phyloP scores from a whole-genome alignment of 1,140 invertebrate genomes.

The Dysdera silvatica region DNA sequence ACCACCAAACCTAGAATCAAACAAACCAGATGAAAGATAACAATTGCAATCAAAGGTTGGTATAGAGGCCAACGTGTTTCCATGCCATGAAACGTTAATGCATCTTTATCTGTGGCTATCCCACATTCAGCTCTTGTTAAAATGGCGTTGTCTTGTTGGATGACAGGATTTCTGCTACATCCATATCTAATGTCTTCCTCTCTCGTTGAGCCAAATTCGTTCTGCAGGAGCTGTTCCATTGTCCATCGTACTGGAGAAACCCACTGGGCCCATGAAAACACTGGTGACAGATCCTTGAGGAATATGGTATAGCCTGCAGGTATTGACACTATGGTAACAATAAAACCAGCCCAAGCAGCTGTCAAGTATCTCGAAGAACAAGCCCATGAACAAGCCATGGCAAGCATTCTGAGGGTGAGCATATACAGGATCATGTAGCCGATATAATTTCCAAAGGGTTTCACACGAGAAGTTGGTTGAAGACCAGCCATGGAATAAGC shows the following conservation, averaged over 20 bases:
- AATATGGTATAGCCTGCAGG: slow-evolving; percentile 65
- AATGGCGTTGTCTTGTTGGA: slow-evolving; percentile 36
- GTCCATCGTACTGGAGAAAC: slow-evolving; percentile 68
- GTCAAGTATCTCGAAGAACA: slow-evolving; percentile 47
- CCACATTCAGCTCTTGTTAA: slow-evolving; percentile 39
- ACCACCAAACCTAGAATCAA: slow-evolving; percentile 14
- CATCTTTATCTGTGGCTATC: slow-evolving; percentile 32
- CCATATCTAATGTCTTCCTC: slow-evolving; percentile 14
- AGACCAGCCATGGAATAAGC: slow-evolving; percentile 82
- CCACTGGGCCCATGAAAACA: slow-evolving; percentile 57
- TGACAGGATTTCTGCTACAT: slow-evolving; percentile 30
- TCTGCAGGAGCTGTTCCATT: slow-evolving; percentile 51
- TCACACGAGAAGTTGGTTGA: slow-evolving; percentile 50
- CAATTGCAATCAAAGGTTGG: slow-evolving; percentile 28
- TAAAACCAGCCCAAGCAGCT: slow-evolving; percentile 52
- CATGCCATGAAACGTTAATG: slow-evolving; percentile 30
- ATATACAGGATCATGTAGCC: slow-evolving; percentile 71
- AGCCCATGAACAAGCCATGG: slow-evolving; percentile 57
- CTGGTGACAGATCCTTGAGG: slow-evolving; percentile 57
- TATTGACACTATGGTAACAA: slow-evolving; percentile 56
- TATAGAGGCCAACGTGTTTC: slow-evolving; percentile 15
- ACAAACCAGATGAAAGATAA: slow-evolving; percentile 27
- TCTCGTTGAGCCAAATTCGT: slow-evolving; percentile 35
- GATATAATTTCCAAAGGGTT: slow-evolving; percentile 65
- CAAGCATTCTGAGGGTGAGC: slow-evolving; percentile 59